These are phyloP conservation scores for Triplophysa bombifrons DNA, from an alignment of 2,797 vertebrate species.

Conservation along the genomic window DNA sequence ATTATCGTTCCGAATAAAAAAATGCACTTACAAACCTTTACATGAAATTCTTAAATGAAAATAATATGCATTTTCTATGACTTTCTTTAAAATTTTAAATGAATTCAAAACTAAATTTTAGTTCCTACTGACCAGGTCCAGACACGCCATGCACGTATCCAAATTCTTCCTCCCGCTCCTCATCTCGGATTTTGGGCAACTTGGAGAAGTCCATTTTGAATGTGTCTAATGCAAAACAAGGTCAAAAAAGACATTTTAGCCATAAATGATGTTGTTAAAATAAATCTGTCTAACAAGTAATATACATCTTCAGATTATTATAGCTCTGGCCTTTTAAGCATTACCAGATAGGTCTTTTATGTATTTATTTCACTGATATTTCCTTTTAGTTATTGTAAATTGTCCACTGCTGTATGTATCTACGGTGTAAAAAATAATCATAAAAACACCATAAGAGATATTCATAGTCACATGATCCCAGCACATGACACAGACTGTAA, in stretches of 20 bases:
- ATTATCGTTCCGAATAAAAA: neutral
- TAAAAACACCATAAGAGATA: neutral
- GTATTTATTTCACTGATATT: neutral
- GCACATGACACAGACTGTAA: conserved; percentile 69
- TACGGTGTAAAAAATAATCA: neutral
- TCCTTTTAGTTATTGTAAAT: neutral
- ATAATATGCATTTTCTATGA: neutral
- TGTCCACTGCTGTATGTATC: neutral
- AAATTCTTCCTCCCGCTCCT: conserved; percentile 87
- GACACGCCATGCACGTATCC: conserved; percentile 94
- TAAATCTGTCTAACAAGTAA: neutral
- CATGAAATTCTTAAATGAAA: neutral
- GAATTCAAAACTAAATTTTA: neutral
- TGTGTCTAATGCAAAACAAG: conserved; percentile 41
- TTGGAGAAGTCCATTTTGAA: conserved; percentile 91
- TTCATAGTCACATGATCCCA: conserved; percentile 69
- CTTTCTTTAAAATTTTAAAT: neutral
- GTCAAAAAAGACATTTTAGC: neutral
- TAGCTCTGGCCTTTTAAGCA: neutral
- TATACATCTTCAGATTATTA: neutral
- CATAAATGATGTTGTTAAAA: neutral
- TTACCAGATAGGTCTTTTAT: neutral
- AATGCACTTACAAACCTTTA: neutral
- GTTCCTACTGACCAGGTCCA: conserved; percentile 83
- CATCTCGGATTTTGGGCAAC: conserved; percentile 90